phyloP scores from a whole-genome alignment of 2,888 invertebrate genomes.

The Cheilosia soror region DNA sequence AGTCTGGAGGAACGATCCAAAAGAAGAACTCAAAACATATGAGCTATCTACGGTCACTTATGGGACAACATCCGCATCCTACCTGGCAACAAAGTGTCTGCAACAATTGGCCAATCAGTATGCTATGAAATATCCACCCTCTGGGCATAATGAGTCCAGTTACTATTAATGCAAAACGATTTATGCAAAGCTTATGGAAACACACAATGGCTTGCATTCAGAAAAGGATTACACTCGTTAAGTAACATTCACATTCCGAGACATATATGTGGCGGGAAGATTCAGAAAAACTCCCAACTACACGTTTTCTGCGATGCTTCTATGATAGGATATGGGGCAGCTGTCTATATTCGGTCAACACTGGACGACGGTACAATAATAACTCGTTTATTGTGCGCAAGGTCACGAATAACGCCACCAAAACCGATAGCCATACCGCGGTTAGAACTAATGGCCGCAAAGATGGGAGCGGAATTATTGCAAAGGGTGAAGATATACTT shows the following conservation, averaged over 20 bases:
- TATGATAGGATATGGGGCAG: neutral
- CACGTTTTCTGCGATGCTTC: neutral
- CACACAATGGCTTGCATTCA: neutral
- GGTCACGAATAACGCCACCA: too few species aligned
- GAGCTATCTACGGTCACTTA: neutral
- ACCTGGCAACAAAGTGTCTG: neutral
- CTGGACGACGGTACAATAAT: neutral
- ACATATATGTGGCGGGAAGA: neutral
- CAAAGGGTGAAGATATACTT: too few species aligned
- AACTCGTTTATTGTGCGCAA: neutral
- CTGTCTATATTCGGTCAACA: neutral
- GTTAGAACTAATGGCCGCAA: too few species aligned
- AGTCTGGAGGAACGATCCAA: neutral
- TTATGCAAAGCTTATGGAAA: constrained; percentile 2
- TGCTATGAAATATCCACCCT: neutral
- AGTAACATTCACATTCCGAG: neutral
- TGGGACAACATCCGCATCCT: neutral
- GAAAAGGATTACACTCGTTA: neutral
- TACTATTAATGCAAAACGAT: neutral
- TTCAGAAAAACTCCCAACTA: neutral
- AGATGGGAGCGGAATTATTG: too few species aligned
- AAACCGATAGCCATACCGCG: too few species aligned
- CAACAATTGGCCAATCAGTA: neutral
- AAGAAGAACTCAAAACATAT: neutral
- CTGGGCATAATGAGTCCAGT: neutral